Conservation (phyloP, 2,797 vertebrate species). For the Cheirogaleus major region DNA sequence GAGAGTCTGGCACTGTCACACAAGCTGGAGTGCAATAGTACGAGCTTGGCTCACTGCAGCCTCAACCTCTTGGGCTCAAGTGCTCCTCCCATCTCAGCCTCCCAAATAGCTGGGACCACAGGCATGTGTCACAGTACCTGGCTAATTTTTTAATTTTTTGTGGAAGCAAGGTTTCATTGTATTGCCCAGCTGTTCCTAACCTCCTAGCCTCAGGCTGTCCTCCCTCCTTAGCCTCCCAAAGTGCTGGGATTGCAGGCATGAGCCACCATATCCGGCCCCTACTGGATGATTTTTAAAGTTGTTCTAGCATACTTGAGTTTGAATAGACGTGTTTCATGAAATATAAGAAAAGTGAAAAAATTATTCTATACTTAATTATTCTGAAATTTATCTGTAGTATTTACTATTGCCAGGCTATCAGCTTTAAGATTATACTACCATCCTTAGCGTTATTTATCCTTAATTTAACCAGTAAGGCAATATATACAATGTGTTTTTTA, state of each 20-base stretch:
- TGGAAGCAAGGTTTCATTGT: background rate
- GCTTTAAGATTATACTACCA: slow-evolving; percentile 31
- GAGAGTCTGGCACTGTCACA: background rate
- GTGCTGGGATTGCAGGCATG: background rate
- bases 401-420: background rate
- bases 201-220: background rate
- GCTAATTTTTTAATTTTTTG: background rate
- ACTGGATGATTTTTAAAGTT: slow-evolving; percentile 13
- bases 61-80: background rate
- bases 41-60: background rate
- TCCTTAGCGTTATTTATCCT: background rate
- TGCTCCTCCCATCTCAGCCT: background rate
- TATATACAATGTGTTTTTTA: background rate
- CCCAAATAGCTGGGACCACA: background rate
- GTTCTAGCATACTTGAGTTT: background rate
- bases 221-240: background rate
- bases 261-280: background rate
- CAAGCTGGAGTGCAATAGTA: background rate
- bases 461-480: slow-evolving; percentile 3
- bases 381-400: background rate
- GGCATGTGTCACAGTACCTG: background rate
- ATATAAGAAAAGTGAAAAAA: slow-evolving; percentile 17
- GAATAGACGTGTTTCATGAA: slow-evolving; percentile 10
- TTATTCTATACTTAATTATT: background rate
- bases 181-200: background rate